Evolutionary conservation across 1,140 invertebrate species (phyloP).

Genomic region (Melipona quadrifasciata): DNA sequence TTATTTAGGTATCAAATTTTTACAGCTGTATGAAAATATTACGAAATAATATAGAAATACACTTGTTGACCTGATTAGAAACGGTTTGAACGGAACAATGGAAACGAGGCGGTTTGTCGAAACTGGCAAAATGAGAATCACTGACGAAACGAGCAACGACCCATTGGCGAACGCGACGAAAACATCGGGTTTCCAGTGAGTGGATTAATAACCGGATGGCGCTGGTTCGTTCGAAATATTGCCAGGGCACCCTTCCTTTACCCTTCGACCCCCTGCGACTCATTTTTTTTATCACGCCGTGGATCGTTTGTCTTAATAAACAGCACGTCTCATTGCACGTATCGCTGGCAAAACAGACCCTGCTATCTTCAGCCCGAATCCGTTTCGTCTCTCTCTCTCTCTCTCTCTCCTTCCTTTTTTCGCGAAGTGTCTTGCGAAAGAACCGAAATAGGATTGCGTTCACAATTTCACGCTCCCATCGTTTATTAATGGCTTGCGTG

Average conservation of each 20-base stretch:
- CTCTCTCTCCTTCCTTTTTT: neutral
- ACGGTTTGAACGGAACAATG: no score
- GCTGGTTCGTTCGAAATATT: constrained; percentile 64
- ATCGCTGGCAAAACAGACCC: constrained; percentile 50
- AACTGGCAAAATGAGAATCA: constrained; percentile 54
- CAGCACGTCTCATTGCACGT: constrained; percentile 45
- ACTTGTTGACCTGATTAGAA: no score
- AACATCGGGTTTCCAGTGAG: constrained; percentile 68
- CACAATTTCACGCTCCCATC: neutral
- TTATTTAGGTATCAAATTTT: no score
- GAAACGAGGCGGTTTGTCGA: neutral
- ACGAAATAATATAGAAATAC: no score
- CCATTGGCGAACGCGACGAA: constrained; percentile 64
- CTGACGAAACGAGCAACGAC: constrained; percentile 59
- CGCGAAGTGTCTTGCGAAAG: constrained; percentile 11
- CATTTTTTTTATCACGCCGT: constrained; percentile 56
- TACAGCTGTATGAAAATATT: no score
- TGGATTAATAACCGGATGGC: constrained; percentile 66
- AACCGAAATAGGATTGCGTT: neutral
- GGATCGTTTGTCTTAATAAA: constrained; percentile 64
- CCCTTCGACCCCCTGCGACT: constrained; percentile 60
- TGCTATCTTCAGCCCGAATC: constrained; percentile 23
- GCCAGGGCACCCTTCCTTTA: constrained; percentile 56
- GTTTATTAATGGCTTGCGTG: constrained; percentile 27
- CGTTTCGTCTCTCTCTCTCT: constrained; percentile 1